These are phyloP conservation scores for Maniola hyperantus DNA, from an alignment of 2,888 invertebrate genomes.

Conservation along the genomic window DNA sequence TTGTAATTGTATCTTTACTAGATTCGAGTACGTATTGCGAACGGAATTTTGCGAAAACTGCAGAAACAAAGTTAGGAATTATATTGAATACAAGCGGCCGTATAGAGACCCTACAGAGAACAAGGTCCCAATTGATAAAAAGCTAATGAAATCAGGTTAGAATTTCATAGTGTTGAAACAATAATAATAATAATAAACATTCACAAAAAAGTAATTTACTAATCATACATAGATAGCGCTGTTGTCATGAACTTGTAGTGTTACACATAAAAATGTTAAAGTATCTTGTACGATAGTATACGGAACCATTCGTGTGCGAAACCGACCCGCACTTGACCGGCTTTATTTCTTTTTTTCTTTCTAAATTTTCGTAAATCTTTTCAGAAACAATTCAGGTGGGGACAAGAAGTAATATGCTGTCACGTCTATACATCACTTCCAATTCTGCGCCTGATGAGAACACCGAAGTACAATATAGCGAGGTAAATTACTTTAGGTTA, in stretches of 20 bases:
- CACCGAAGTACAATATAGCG: conserved; percentile 15
- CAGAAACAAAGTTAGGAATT: conserved; percentile 23
- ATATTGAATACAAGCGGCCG: background rate
- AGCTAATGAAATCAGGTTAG: conserved; percentile 18
- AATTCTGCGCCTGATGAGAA: conserved; percentile 37
- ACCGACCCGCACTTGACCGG: no score
- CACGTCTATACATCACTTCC: conserved; percentile 54
- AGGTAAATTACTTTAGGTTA: no score
- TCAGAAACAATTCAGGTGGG: conserved; percentile 55
- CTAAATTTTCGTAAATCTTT: conserved; percentile 26
- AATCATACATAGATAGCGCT: no score
- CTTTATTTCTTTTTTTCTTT: no score
- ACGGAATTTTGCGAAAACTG: conserved; percentile 10
- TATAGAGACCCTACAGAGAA: background rate
- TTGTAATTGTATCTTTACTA: conserved; percentile 37
- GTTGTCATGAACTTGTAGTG: no score
- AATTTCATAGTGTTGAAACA: background rate
- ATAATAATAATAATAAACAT: no score
- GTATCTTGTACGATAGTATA: no score
- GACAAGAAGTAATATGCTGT: conserved; percentile 58
- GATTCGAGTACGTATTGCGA: conserved; percentile 41
- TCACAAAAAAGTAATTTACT: no score
- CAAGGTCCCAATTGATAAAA: background rate
- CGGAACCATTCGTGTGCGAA: no score
- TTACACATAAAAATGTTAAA: no score